Base-by-base conservation (phyloP, 2,888 invertebrate genomes). In the Agriopis marginaria region DNA sequence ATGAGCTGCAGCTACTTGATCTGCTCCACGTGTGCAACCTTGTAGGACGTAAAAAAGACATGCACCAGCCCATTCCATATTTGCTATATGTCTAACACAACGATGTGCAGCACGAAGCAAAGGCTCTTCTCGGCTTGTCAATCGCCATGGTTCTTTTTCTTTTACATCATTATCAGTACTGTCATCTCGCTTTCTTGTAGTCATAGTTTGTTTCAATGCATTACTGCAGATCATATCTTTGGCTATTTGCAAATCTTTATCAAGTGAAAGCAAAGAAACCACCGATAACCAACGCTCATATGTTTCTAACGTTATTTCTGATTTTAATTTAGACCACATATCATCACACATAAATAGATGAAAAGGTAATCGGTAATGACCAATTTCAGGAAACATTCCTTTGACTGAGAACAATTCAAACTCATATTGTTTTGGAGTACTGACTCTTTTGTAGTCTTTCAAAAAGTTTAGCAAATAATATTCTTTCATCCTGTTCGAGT, bases 61-160 rank as follows among this genome's bases (percentile, higher is more conserved):
- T 1, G 94, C 94, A 42, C 93, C 94, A 23, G 94, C 94, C 94
- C 94, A 95, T 84, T 95, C 94, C 91, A 94, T 92, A 75, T 95
- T 94, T 10, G 93, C 90, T 72, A 95, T 94, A 71, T 93, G 87
- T 66, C 87, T 86, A 3, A 94, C 94, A 80, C 94, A 94, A 71
- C 88, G 85, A 83, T 94, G 94, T 7, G 94, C 94, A 42, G 92
- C 88, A 39, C 92, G 89, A 50, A 94, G 84, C 64, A 94, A 80
- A 49, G 91, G 91, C 77, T 93, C 93, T 79, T 94, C 94, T 74
- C 84, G 83, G 51, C 89, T 89, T 39, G 87, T 87, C 65, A 94
- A 80, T 49, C 87, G 86, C 94, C 94, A 94, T 14, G 89, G 86
- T 75, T 92, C 93, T 60, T 75, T 84, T 63, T 89, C 89, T 79